Base-by-base conservation (phyloP, 2,113 vertebrate species). In the Alouatta palliata region DNA sequence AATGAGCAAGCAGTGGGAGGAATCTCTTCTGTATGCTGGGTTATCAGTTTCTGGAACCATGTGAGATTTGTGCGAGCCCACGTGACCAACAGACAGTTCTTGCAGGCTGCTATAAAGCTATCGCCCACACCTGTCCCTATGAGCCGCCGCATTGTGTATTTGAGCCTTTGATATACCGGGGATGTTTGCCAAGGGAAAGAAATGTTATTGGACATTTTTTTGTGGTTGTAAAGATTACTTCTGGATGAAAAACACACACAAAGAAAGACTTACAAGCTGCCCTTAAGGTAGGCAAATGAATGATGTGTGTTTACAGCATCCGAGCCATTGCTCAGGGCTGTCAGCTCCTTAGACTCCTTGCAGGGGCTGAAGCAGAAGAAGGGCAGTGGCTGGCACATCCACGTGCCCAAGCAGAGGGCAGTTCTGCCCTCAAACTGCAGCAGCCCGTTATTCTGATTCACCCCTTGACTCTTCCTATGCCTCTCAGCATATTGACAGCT, bases 181-280 rank as follows among this genome's bases (percentile, higher is more conserved):
- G 71, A 96, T 97, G 94, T 97, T 98, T 98, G 97, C 96, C 96
- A 97, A 95, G 92, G 91, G 85, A 97, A 97, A 97, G 90, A 96
- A 92, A 92, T 97, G 95, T 98, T 96, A 97, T 96, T 98, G 97
- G 95, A 98, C 96, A 61, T 88, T 93, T 97, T 97, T 96, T 45
- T 54, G 82, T 95, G 82, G 87, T 97, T 94, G 95, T 96, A 97
- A 97, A 97, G 96, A 96, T 97, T 97, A 94, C 92, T 97, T 97
- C 96, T 92, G 95, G 96, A 98, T 97, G 97, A 96, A 97, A 97
- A 97, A 95, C 95, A 95, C 85, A 96, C 95, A 96, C 94, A 96
- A 87, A 96, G 96, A 92, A 96, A 97, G 97, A 97, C 96, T 98
- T 97, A 96, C 95, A 98, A 93, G 95, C 94, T 79, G 40, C 95